Evolutionary conservation across 2,797 vertebrate species (phyloP).

Genomic region (Australoheros facetus): DNA sequence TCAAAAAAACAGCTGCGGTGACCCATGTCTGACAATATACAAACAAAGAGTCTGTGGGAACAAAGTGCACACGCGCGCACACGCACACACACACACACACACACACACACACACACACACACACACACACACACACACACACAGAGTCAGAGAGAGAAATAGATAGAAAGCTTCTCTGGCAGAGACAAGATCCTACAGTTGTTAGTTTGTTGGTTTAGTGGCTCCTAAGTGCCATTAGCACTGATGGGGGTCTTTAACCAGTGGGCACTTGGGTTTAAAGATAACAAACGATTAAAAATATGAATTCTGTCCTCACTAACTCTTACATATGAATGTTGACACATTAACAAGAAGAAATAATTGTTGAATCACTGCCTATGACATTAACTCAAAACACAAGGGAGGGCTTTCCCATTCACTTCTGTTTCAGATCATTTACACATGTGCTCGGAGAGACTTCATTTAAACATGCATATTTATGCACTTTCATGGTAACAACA

Average conservation of each 20-base stretch:
- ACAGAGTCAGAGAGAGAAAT: too few relatives aligned
- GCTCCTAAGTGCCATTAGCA: slow-evolving; percentile 72
- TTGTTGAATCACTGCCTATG: slow-evolving; percentile 25
- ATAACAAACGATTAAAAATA: slow-evolving; percentile 46
- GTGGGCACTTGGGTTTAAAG: slow-evolving; percentile 34
- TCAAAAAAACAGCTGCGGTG: slow-evolving; percentile 74
- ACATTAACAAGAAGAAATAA: slow-evolving; percentile 20
- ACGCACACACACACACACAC: slow-evolving; percentile 4
- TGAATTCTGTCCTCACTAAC: slow-evolving; percentile 13
- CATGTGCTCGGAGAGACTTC: slow-evolving; percentile 16
- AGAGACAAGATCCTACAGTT: slow-evolving; percentile 62
- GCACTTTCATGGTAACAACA: slow-evolving; percentile 52
- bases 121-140: neutral
- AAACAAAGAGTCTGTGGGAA: slow-evolving; percentile 70
- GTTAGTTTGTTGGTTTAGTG: slow-evolving; percentile 75
- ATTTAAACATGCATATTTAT: slow-evolving; percentile 1
- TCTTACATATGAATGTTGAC: slow-evolving; percentile 4
- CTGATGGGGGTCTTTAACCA: slow-evolving; percentile 50
- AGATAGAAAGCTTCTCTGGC: slow-evolving; percentile 39
- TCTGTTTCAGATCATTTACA: slow-evolving; percentile 53
- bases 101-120: slow-evolving; percentile 18
- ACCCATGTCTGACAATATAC: slow-evolving; percentile 74
- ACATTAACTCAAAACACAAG: slow-evolving; percentile 31
- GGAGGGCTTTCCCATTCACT: slow-evolving; percentile 27
- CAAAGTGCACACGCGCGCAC: slow-evolving; percentile 20